A percentile compares a stretch with the other conserved stretches of the same genome.
These are phyloP conservation scores for Melanocharis versteri DNA, from an alignment of 2,113 vertebrate species.

Conservation along the genomic window DNA sequence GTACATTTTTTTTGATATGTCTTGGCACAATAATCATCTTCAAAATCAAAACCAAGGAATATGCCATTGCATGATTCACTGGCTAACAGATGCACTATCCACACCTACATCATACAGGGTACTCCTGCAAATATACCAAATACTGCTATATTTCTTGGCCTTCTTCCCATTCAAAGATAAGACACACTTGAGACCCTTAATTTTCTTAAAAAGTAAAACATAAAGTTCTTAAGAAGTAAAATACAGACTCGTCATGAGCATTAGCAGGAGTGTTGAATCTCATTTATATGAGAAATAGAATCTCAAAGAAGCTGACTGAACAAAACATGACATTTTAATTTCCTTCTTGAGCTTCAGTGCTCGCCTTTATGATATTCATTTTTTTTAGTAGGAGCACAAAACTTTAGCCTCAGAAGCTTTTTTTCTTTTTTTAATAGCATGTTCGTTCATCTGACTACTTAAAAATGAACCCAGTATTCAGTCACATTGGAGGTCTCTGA, in stretches of 20 bases:
- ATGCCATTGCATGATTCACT: neutral
- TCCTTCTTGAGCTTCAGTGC: neutral
- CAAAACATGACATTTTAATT: slow-evolving; percentile 4
- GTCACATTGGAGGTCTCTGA: neutral
- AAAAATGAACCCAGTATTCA: neutral
- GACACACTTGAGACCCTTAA: neutral
- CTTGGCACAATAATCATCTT: neutral
- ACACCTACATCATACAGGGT: neutral
- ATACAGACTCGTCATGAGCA: accelerated
- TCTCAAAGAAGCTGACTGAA: neutral
- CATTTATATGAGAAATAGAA: neutral
- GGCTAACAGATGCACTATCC: slow-evolving; percentile 4
- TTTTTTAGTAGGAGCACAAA: neutral
- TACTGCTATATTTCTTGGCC: neutral
- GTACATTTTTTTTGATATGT: neutral
- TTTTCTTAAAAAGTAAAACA: neutral
- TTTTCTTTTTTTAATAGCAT: neutral
- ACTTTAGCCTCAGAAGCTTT: neutral
- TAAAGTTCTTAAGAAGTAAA: neutral
- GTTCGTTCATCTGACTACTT: neutral
- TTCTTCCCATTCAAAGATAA: neutral
- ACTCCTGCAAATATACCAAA: neutral
- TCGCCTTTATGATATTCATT: neutral
- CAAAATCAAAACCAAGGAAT: neutral
- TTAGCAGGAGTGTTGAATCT: neutral